Evolutionary conservation across 2,797 vertebrate species (phyloP), one percentile per base, ranked within the genome.

Genomic region (Myoxocephalus aenaeus): DNA sequence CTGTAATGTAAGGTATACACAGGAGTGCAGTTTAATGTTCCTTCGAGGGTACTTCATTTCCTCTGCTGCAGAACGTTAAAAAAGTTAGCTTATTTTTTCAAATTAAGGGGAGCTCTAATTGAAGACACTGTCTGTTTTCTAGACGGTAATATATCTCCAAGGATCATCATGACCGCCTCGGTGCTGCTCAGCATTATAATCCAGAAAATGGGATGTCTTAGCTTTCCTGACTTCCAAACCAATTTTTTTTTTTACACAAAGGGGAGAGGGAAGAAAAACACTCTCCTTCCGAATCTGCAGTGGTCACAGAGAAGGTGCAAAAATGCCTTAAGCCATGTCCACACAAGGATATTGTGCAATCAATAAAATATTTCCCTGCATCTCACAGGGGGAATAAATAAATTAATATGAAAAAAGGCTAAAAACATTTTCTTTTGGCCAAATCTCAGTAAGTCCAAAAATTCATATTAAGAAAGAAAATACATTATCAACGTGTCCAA

Each of bases 31-130:
- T 93, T 92, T 93, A 92, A 83, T 84, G 89, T 85, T 87, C 85
- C 92, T 92, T 82, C 87, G 81, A 92, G 91, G 86, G 84, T 86
- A 89, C 89, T 91, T 93, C 70, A 92, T 93, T 93, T 93, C 86
- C 81, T 81, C 86, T 22, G 44, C 89, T 78, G 77, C 79, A 83
- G 65, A 86, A 77, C 50, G 2, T 59, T 86, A 88, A 92, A 90
- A 90, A 89, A 87, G 76, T 80, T 71, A 70, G 64, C 88, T 91
- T 91, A 88, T 85, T 83, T 90, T 90, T 87, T 90, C 88, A 89
- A 85, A 90, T 88, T 84, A 87, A 83, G 71, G 61, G 57, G 80
- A 69, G 63, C 70, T 74, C 22, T 66, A 25, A 65, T 64, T 77
- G 79, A 74, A 80, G 71, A 83, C 74, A 48, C 40, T 2, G 8